A percentile compares a stretch with the other conserved stretches of the same genome.
phyloP scores from a whole-genome alignment of 2,113 vertebrate genomes.

The Todiramphus saurophagus region DNA sequence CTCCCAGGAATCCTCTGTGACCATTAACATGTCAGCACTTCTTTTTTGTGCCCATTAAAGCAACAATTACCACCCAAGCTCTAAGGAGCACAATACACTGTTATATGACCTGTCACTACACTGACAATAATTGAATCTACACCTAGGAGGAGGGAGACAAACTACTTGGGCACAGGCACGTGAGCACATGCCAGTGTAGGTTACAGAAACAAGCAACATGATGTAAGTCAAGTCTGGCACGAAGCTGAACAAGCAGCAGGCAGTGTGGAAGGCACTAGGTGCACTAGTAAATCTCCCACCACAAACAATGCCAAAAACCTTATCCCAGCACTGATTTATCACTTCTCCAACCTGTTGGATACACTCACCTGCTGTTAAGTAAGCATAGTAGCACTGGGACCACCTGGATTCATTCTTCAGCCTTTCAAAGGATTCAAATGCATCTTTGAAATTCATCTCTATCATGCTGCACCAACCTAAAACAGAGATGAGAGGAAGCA shows the following conservation, averaged over 20 bases:
- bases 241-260: background rate
- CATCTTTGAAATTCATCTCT: constrained; percentile 96
- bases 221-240: background rate
- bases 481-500: background rate
- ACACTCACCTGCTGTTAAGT: constrained; percentile 90
- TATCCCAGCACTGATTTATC: background rate
- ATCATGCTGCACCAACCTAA: constrained; percentile 99
- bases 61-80: background rate
- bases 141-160: too few species aligned
- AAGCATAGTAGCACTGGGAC: constrained; percentile 99
- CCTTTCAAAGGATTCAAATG: constrained; percentile 88
- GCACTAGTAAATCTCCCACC: background rate
- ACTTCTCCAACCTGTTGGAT: background rate
- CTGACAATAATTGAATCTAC: background rate
- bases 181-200: background rate
- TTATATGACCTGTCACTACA: background rate
- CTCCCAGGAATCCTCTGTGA: background rate
- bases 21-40: background rate
- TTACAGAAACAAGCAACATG: background rate
- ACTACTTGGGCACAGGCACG: background rate
- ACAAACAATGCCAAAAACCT: background rate
- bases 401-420: constrained; percentile 97
- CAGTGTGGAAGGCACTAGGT: background rate
- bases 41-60: background rate
- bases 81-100: background rate